Base-by-base conservation (phyloP, 2,888 invertebrate species). In the Hylaea fasciaria region DNA sequence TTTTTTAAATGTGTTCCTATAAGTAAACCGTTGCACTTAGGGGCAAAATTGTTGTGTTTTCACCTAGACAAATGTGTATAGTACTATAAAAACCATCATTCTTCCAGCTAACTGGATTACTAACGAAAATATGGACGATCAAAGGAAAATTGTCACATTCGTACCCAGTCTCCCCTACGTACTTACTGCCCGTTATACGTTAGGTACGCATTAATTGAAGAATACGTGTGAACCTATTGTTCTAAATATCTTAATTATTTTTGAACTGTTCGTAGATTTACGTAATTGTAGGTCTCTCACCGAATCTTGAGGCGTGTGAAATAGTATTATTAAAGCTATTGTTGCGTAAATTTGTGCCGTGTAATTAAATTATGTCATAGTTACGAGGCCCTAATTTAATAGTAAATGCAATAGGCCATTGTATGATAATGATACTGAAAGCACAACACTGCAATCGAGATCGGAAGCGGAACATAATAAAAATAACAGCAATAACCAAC, bases 271-370 rank as follows among this genome's bases (percentile, higher is more conserved):
- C 51, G 64, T 53, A 61, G 56, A 58, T 47, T 73, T 72, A 72
- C 58, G 53, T 69, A 75, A 77, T 53, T 60, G 22, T 60, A 58
- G 68, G 69, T 79, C 76, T 78, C 72, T 56, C 40, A 22, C 12
- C 41, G 45, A 59, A 62, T 63, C 40, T 13, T 40, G 11, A 56
- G 49, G 47, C 59, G 65, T 74, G 73, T 60, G 72, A 72, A 69
- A 69, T 68, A 66, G 53, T 39, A 7, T 39, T 55, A 54, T 54
- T 53, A 57, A 3, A 13, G 48, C 3, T 37, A 66, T 74, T 74
- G 73, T 78, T 74, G 66, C 69, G 57, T 63, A 61, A 58, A 54
- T 12, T 29, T 12, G 28, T 49, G 40, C 40, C 43, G 37, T 41
- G 39, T 28, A 44, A 13, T 10, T 3, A 44, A 49, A 28, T 49